These are phyloP conservation scores for Allacma fusca DNA, from an alignment of 2,888 invertebrate genomes.

Conservation along the genomic window DNA sequence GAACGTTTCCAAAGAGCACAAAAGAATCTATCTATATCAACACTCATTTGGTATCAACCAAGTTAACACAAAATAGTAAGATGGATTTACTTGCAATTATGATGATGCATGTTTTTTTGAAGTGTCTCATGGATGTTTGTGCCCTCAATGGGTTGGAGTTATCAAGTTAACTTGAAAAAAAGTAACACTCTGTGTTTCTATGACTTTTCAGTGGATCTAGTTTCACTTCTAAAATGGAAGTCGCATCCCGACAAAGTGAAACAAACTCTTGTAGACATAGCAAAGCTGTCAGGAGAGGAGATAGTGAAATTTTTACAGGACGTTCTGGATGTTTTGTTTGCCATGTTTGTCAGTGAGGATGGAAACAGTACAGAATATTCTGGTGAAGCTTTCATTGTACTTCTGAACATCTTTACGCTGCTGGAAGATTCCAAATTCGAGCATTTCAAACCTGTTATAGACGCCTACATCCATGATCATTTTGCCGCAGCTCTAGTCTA, in stretches of 20 bases:
- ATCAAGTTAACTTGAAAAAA: too few species aligned
- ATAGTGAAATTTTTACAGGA: constrained; percentile 94
- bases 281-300: constrained; percentile 85
- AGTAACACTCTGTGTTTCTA: background rate
- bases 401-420: constrained; percentile 88
- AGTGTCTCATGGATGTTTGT: too few species aligned
- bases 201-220: constrained; percentile 80
- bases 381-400: constrained; percentile 88
- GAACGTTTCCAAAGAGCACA: constrained; percentile 76
- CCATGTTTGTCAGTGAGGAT: constrained; percentile 91
- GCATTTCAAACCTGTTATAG: constrained; percentile 92
- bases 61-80: constrained; percentile 90
- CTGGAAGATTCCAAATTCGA: constrained; percentile 91
- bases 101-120: too few species aligned
- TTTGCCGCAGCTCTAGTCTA: constrained; percentile 95
- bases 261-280: constrained; percentile 81
- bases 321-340: constrained; percentile 90
- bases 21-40: constrained; percentile 84
- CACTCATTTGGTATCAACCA: constrained; percentile 92
- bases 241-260: constrained; percentile 74
- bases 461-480: constrained; percentile 91
- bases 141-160: too few species aligned
- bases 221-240: constrained; percentile 91
- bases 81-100: too few species aligned
- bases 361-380: constrained; percentile 89